Evolutionary conservation across 2,113 vertebrate genomes (phyloP), one percentile per base, ranked within the genome.

Genomic region (Morone chrysops): DNA sequence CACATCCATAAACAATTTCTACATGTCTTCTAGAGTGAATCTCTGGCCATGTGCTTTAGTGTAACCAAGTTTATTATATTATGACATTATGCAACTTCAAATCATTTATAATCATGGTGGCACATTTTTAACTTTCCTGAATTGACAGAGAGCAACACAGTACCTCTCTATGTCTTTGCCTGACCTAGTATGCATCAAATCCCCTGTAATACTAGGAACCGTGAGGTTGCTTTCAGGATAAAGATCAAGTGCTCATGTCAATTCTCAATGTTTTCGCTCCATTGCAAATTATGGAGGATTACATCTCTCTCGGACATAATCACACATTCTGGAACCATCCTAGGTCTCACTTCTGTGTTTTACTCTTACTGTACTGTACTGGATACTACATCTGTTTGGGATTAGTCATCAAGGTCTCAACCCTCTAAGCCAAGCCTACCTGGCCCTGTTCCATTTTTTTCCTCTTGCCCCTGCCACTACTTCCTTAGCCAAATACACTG

Each of bases 341-440:
- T 73, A 38, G 83, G 86, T 88, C 79, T 89, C 74, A 80, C 79
- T 72, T 74, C 38, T 65, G 80, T 50, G 80, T 51, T 56, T 67
- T 38, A 82, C 54, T 82, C 82, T 73, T 83, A 75, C 86, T 82
- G 76, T 72, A 79, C 56, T 59, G 69, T 2, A n/a, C 71, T 80
- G 80, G 75, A 87, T 47, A 31, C 84, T 77, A 76, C 91, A 93
- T 93, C 91, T 93, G 91, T 90, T 87, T 76, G 63, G 89, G 85
- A 91, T 91, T 92, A 91, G 83, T 81, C 14, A 5, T 68, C 45
- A 63, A 76, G 73, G 87, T 87, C 85, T 80, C 90, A 70, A 70
- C 76, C 76, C 65, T 13, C 17, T 65, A 80, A 84, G 48, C 57
- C 81, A 43, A 54, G 54, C 72, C 76, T 54, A 78, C 81, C 61